These are phyloP conservation scores for Machaerirhynchus nigripectus DNA, from an alignment of 2,113 vertebrate species.

Conservation along the genomic window DNA sequence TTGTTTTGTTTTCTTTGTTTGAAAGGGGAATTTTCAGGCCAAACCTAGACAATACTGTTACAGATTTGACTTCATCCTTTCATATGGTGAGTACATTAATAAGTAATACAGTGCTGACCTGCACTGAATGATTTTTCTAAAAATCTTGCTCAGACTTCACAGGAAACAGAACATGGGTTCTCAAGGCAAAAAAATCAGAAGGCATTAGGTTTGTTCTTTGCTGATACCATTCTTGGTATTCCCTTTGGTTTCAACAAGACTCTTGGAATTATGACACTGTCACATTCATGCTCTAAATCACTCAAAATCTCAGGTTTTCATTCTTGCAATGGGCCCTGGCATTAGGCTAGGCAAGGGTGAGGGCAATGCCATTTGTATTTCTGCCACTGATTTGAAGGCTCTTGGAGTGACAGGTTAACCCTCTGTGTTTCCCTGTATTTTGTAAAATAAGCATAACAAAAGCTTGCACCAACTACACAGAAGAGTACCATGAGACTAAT, in stretches of 20 bases:
- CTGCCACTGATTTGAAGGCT: neutral
- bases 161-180: neutral
- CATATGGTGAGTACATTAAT: neutral
- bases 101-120: neutral
- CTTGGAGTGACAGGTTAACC: neutral
- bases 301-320: neutral
- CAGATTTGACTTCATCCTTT: neutral
- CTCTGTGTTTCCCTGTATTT: neutral
- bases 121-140: neutral
- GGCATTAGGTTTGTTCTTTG: neutral
- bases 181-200: neutral
- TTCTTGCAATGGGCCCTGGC: neutral
- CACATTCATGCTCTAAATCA: neutral
- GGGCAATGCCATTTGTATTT: neutral
- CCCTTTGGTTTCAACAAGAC: neutral
- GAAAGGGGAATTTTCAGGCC: neutral
- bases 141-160: neutral
- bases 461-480: neutral
- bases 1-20: neutral
- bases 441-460: neutral
- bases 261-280: neutral
- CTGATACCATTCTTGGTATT: neutral
- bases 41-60: neutral
- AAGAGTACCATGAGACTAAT: neutral
- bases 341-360: neutral